Conservation (phyloP, 2,797 vertebrate species). For the Sebastes baramenuke region DNA sequence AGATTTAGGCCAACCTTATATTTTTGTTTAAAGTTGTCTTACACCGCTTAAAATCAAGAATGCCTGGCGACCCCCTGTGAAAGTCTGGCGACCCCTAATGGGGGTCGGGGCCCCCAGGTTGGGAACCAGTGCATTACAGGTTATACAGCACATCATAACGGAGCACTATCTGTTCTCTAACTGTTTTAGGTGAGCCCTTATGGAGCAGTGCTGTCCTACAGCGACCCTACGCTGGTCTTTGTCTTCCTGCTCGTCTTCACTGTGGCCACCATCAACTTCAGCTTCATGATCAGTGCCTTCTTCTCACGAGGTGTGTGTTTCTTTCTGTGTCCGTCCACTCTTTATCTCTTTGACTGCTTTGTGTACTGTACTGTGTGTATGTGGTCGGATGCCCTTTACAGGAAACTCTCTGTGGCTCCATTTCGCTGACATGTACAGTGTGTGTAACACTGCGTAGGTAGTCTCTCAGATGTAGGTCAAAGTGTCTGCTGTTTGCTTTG, state of each 20-base stretch:
- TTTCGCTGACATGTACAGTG: background rate
- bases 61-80: too few relatives aligned
- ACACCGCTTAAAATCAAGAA: too few relatives aligned
- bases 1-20: too few relatives aligned
- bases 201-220: conserved; percentile 90
- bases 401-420: background rate
- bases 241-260: conserved; percentile 89
- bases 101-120: too few relatives aligned
- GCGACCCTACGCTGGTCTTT: conserved; percentile 93
- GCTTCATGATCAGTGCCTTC: conserved; percentile 99
- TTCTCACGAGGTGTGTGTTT: conserved; percentile 87
- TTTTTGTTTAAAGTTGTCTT: too few relatives aligned
- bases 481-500: background rate
- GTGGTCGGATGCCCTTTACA: background rate
- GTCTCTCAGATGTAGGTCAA: conserved; percentile 7
- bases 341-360: background rate
- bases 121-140: too few relatives aligned
- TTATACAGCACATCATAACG: background rate
- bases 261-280: conserved; percentile 93
- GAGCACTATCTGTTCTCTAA: background rate
- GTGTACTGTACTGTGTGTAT: background rate
- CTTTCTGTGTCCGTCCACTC: background rate
- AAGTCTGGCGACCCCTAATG: too few relatives aligned
- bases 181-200: conserved; percentile 87
- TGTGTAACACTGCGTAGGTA: background rate